A percentile compares a stretch with the other conserved stretches of the same genome.
phyloP scores from a whole-genome alignment of 2,888 invertebrate genomes.

The Cheiracanthium punctorium region DNA sequence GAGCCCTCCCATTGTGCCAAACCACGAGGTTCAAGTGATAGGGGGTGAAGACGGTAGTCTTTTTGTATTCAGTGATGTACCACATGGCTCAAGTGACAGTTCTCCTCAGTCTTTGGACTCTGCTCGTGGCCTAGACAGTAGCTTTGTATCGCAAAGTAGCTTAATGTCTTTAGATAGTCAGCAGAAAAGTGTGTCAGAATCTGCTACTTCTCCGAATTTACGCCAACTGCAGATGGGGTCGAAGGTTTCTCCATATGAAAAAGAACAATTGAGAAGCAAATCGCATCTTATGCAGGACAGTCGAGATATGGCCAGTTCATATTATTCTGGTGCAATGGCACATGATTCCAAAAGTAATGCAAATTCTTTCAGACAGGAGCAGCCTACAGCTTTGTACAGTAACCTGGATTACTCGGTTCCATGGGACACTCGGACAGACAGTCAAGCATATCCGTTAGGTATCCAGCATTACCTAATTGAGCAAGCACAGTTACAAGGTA shows the following conservation, averaged over 20 bases:
- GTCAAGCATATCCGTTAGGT: conserved; percentile 83
- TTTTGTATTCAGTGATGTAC: conserved; percentile 68
- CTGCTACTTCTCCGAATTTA: conserved; percentile 62
- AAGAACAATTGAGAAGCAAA: conserved; percentile 50
- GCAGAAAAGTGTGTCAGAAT: conserved; percentile 58
- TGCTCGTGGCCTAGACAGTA: conserved; percentile 61
- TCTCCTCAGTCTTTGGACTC: conserved; percentile 70
- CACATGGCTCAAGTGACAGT: conserved; percentile 63
- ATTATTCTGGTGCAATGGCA: conserved; percentile 38
- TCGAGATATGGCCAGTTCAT: conserved; percentile 52
- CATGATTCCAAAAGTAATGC: conserved; percentile 72
- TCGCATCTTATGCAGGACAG: conserved; percentile 47
- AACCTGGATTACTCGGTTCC: conserved; percentile 74
- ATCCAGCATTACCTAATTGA: conserved; percentile 91
- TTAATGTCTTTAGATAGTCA: conserved; percentile 68
- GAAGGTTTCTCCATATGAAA: conserved; percentile 55
- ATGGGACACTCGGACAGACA: conserved; percentile 75
- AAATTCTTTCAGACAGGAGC: conserved; percentile 57
- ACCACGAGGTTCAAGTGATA: conserved; percentile 58
- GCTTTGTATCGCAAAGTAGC: conserved; percentile 62
- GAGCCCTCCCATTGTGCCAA: conserved; percentile 73
- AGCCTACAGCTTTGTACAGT: conserved; percentile 74
- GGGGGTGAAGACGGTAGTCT: conserved; percentile 66
- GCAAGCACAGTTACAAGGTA: conserved; percentile 86
- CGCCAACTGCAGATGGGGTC: conserved; percentile 35